Percentiles rank a stretch among this genome's conserved stretches.
Conservation (phyloP, 1,140 invertebrate genomes). For the Drosophila pallidifrons region DNA sequence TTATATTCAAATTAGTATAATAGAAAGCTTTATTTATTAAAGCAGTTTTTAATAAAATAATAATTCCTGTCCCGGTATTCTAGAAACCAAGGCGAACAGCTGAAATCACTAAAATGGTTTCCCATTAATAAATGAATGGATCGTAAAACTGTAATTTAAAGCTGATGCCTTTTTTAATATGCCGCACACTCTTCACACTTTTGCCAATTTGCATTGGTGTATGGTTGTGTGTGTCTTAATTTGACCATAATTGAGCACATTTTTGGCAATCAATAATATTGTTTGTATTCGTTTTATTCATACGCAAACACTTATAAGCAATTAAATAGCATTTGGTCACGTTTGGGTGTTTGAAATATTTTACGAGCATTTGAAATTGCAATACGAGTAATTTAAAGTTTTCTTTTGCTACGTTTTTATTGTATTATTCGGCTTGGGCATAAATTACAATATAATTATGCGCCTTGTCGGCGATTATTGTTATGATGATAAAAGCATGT, state of each 20-base stretch:
- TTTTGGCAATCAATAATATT: slow-evolving; percentile 54
- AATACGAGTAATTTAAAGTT: slow-evolving; percentile 49
- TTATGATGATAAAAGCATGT: slow-evolving; percentile 65
- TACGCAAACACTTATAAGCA: slow-evolving; percentile 10
- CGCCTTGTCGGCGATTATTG: slow-evolving; percentile 73
- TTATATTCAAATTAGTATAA: no score
- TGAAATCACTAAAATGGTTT: background rate
- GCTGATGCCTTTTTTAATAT: slow-evolving; percentile 43
- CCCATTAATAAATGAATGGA: background rate
- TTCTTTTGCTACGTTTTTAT: slow-evolving; percentile 17
- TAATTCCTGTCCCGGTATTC: background rate
- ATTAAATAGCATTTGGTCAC: slow-evolving; percentile 63
- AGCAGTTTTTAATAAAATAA: background rate
- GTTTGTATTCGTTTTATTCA: slow-evolving; percentile 22
- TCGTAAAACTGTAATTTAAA: slow-evolving; percentile 11
- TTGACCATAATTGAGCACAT: slow-evolving; percentile 71
- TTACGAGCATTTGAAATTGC: slow-evolving; percentile 64
- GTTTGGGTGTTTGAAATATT: slow-evolving; percentile 70
- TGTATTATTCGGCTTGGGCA: slow-evolving; percentile 45
- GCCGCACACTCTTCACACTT: slow-evolving; percentile 43
- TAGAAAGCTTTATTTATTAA: no score
- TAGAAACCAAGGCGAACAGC: no score
- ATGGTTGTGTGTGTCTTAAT: slow-evolving; percentile 54
- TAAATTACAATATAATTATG: slow-evolving; percentile 83
- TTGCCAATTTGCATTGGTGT: slow-evolving; percentile 38